Conservation (phyloP, 2,113 vertebrate genomes). For the Indicator maculatus region DNA sequence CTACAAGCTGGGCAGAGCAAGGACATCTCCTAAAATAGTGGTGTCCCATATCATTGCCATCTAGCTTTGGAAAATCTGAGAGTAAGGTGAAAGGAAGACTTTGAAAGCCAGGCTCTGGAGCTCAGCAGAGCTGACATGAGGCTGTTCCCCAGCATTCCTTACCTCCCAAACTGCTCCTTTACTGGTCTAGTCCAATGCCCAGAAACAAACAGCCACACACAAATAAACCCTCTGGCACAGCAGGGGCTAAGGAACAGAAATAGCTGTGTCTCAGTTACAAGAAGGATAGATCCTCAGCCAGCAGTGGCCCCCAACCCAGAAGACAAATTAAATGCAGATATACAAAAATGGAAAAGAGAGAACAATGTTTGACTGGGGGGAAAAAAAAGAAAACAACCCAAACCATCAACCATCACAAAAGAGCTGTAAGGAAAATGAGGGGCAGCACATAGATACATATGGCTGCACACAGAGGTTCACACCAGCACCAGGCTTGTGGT, state of each 20-base stretch:
- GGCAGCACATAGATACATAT: background rate
- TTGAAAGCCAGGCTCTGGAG: background rate
- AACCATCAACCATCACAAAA: background rate
- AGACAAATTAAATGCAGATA: constrained; percentile 52
- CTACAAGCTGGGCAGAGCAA: background rate
- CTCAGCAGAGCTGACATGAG: constrained; percentile 7
- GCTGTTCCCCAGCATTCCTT: constrained; percentile 15
- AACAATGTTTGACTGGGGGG: background rate
- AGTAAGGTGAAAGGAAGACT: background rate
- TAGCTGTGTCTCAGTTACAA: constrained; percentile 18
- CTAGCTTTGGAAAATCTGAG: constrained; percentile 34
- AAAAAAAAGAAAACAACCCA: no score
- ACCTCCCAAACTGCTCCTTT: constrained; percentile 47
- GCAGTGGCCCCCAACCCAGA: constrained; percentile 30
- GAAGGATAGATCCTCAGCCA: constrained; percentile 37
- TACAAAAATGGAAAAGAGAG: background rate
- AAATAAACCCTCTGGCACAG: constrained; percentile 37
- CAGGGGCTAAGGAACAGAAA: constrained; percentile 30
- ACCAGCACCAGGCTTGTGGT: rapidly evolving
- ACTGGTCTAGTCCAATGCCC: background rate
- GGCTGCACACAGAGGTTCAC: rapidly evolving
- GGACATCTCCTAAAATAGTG: background rate
- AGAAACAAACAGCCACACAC: constrained; percentile 6
- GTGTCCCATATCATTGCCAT: background rate
- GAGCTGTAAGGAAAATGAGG: background rate